A percentile compares a stretch with the other conserved stretches of the same genome.
phyloP scores from a whole-genome alignment of 2,888 invertebrate genomes.

The Drosophila kambysellisi region DNA sequence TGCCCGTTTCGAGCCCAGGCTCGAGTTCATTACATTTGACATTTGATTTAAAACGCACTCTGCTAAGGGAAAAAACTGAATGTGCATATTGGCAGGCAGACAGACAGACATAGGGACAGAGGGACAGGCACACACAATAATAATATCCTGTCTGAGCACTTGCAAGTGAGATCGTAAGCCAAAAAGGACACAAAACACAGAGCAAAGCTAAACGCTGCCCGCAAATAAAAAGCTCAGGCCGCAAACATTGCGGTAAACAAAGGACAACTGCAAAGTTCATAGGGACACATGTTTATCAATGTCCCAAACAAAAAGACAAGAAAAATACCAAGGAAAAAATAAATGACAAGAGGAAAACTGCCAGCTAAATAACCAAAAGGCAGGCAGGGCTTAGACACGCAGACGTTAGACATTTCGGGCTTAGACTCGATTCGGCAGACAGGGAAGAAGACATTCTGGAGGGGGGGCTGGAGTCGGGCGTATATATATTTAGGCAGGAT shows the following conservation, averaged over 20 bases:
- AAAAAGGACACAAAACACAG: conserved; percentile 11
- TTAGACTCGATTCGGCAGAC: conserved; percentile 45
- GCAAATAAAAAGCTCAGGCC: conserved; percentile 55
- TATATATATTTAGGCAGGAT: too few relatives aligned
- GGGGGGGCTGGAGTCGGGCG: conserved; percentile 16
- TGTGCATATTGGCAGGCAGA: conserved; percentile 7
- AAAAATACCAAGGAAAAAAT: conserved; percentile 13
- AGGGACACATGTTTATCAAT: conserved; percentile 66
- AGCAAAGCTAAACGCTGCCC: conserved; percentile 35
- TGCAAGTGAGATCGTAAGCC: conserved; percentile 48
- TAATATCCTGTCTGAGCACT: conserved; percentile 62
- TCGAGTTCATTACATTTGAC: conserved; percentile 55
- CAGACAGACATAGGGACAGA: not conserved
- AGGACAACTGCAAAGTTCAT: conserved; percentile 64
- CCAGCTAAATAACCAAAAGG: conserved; percentile 45
- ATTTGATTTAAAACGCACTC: conserved; percentile 60
- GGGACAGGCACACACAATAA: conserved; percentile 37
- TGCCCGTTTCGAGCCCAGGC: conserved; percentile 11
- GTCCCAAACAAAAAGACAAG: conserved; percentile 35
- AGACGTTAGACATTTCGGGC: conserved; percentile 59
- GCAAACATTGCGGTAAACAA: conserved; percentile 66
- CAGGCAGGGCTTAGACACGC: conserved; percentile 43
- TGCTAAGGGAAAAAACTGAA: conserved; percentile 1
- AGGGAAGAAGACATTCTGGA: conserved; percentile 19
- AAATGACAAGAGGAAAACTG: conserved; percentile 18